Percentiles rank a stretch among this genome's conserved stretches.
Conservation (phyloP, 2,888 invertebrate genomes). For the Apamea monoglypha region DNA sequence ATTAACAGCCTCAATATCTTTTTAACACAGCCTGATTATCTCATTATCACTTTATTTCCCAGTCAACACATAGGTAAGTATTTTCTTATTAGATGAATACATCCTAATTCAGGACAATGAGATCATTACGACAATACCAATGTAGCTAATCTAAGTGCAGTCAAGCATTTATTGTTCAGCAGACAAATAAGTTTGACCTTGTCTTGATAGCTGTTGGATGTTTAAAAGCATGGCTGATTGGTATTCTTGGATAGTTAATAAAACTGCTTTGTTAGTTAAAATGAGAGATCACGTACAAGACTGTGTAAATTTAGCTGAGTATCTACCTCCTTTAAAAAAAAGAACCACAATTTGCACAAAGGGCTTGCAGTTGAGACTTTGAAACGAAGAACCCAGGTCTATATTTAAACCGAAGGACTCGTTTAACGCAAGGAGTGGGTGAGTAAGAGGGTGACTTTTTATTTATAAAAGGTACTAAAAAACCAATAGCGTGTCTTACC, state of each 20-base stretch:
- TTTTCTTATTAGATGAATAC: not conserved
- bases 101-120: conserved; percentile 31
- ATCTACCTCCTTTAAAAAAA: not conserved
- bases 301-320: not conserved
- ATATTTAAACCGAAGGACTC: conserved; percentile 17
- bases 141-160: conserved; percentile 26
- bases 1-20: not conserved
- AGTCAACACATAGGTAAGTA: not conserved
- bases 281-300: not conserved
- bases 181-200: conserved; percentile 45
- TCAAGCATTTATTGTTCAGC: conserved; percentile 10
- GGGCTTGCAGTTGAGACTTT: not conserved
- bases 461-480: not conserved
- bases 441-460: conserved; percentile 16
- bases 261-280: not conserved
- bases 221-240: not conserved
- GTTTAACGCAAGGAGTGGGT: not conserved
- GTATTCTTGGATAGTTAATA: not conserved
- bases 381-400: not conserved
- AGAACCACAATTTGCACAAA: not conserved
- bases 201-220: not conserved
- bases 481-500: conserved; percentile 29
- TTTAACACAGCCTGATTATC: not conserved
- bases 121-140: conserved; percentile 20
- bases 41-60: not conserved